Evolutionary conservation across 1,140 invertebrate genomes (phyloP).

Genomic region (Dryas iulia): DNA sequence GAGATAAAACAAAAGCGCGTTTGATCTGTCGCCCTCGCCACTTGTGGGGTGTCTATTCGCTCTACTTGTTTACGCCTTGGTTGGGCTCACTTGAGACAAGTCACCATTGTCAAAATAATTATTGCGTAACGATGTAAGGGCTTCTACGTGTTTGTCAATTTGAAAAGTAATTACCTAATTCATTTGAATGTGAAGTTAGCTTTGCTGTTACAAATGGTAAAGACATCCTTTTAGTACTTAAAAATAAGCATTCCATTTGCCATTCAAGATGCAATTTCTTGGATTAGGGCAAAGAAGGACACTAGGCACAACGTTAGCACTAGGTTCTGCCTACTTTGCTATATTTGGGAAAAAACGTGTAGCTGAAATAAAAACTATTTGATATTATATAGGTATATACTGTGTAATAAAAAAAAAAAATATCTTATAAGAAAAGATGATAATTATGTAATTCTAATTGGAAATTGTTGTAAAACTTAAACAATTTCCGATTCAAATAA

Average conservation of each 20-base stretch:
- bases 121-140: constrained; percentile 28
- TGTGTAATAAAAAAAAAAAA: too few relatives aligned
- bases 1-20: constrained; percentile 71
- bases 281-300: too few relatives aligned
- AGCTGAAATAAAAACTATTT: too few relatives aligned
- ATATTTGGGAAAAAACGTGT: too few relatives aligned
- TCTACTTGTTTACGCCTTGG: constrained; percentile 4
- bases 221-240: not conserved
- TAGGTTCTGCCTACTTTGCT: too few relatives aligned
- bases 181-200: not conserved
- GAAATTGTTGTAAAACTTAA: not conserved
- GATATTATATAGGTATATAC: too few relatives aligned
- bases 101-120: constrained; percentile 57
- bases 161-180: not conserved
- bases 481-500: not conserved
- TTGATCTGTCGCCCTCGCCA: constrained; percentile 65
- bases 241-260: too few relatives aligned
- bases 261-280: too few relatives aligned
- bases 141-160: constrained; percentile 30
- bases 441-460: not conserved
- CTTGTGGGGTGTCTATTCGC: constrained; percentile 48
- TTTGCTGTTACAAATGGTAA: not conserved
- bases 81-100: constrained; percentile 58
- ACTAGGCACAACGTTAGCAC: too few relatives aligned
- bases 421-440: not conserved